Evolutionary conservation across 1,140 invertebrate genomes (phyloP).

Genomic region (Reticulitermes speratus): DNA sequence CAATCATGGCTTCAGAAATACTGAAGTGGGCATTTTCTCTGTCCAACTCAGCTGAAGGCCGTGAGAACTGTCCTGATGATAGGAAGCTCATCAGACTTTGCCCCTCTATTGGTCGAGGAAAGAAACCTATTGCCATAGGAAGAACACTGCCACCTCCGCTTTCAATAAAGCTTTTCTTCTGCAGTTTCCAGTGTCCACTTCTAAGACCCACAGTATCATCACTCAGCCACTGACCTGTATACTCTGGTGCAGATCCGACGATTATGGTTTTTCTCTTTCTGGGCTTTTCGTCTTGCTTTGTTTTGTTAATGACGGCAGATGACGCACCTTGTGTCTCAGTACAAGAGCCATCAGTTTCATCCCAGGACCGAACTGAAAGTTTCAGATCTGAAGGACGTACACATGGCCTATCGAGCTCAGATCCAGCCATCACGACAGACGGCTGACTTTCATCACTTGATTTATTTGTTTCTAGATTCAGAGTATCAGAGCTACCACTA

Average conservation of each 20-base stretch:
- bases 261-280: slow-evolving; percentile 39
- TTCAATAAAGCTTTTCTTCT: slow-evolving; percentile 64
- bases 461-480: slow-evolving; percentile 29
- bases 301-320: too few relatives aligned
- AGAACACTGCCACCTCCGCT: slow-evolving; percentile 55
- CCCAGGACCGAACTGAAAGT: slow-evolving; percentile 19
- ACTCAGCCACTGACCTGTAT: slow-evolving; percentile 41
- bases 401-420: neutral
- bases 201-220: slow-evolving; percentile 6
- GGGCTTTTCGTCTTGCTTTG: slow-evolving; percentile 8
- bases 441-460: slow-evolving; percentile 27
- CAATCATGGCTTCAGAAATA: slow-evolving; percentile 80
- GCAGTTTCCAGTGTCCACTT: slow-evolving; percentile 41
- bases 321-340: neutral
- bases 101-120: slow-evolving; percentile 65
- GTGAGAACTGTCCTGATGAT: slow-evolving; percentile 67
- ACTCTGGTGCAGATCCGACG: slow-evolving; percentile 44
- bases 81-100: slow-evolving; percentile 75
- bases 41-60: slow-evolving; percentile 74
- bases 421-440: neutral
- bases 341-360: slow-evolving; percentile 4
- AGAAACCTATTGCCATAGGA: slow-evolving; percentile 59
- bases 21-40: slow-evolving; percentile 86
- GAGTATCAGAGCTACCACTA: slow-evolving; percentile 29
- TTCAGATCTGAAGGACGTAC: slow-evolving; percentile 28